Evolutionary conservation across 1,140 invertebrate species (phyloP), one percentile per base, ranked within the genome.

Genomic region (Eumaeus atala): DNA sequence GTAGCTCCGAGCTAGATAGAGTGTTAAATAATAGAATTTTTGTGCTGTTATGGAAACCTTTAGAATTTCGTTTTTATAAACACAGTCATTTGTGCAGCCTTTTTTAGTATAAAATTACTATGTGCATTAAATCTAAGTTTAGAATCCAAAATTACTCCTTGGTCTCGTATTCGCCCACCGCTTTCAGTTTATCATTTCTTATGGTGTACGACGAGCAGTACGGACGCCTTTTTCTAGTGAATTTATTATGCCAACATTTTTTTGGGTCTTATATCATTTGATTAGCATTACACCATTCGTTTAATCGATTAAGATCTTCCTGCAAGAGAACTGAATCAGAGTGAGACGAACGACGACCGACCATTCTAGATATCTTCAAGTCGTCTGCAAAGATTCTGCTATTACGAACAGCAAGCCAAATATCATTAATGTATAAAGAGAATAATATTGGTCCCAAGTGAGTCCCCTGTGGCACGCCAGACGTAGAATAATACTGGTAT

Each of bases 401-500:
- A 1, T 9, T 9, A 28, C 4, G 17, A 11, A 28, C 14, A 5
- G 11, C 48, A 14, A 11, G 3, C 3, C 9, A 35, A 18, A 51
- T 51, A 37, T 51, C 50, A 10, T 51, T 51, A 0, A 51, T 51
- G 6, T 37, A 50, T 1, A 50, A 10, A 4, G 34, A 34, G 28
- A 50, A 50, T 50, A 50, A 34, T 34, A 50, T 34, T 11, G 48
- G 48, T 3, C 21, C 21, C 6, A 28, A 6, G 21, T 28, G 21
- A 28, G 6, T 28, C 2, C 21, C 21, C 21, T 28, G 21, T 28
- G 21, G 21, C 2, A 28, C 2, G 21, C 2, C 21, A 28, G 21
- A 28, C 6, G 2, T 6, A 3, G 21, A 28, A 28, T 28, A 28
- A 28, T 28, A 28, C 21, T 28, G 21, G 6, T 28, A 28, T 6